Evolutionary conservation across 2,888 invertebrate genomes (phyloP), one percentile per base, ranked within the genome.

Genomic region (Drosophila silvestris): DNA sequence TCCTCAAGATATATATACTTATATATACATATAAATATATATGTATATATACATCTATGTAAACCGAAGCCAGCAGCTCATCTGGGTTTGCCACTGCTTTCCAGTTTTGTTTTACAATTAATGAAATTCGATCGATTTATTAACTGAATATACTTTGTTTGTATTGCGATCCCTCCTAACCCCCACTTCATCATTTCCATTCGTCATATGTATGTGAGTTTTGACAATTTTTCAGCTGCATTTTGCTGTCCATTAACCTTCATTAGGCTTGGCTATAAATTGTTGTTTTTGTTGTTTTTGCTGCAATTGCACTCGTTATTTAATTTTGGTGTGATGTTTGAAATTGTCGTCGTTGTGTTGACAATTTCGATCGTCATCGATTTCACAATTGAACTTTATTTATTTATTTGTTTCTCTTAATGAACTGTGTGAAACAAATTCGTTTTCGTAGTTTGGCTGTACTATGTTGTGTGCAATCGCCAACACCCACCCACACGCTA

Each of bases 101-200:
- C 70, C 83, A 70, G 83, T 81, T 89, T 86, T 89, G 74, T 77
- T 84, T 90, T 90, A 86, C 91, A 91, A 91, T 91, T 91, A 86
- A 91, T 91, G 91, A 91, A 91, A 91, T 85, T 89, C 91, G 82
- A 91, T 91, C 86, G 85, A 89, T 91, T 91, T 91, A 91, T 91
- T 91, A 91, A 91, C 92, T 88, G 64, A 81, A 65, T 39, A 16
- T 66, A 57, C 50, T 79, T 65, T 76, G 66, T 75, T 47, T 47
- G 47, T 26, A 72, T 72, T 74, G 63, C 62, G 35, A 30, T 47
- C 53, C 44, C 39, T 52, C 62, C 47, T n/a, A 16, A 5, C 19
- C 14, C 22, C 26, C 39, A 2, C 37, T 19, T 53, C n/a, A 26
- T 2, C 1, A 47, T 44, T 37, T 41, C 10, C 59, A 51, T 50